Percentiles rank a stretch among this genome's conserved stretches.
Evolutionary conservation across 2,888 invertebrate species (phyloP).

Genomic region (Nebria brevicollis): DNA sequence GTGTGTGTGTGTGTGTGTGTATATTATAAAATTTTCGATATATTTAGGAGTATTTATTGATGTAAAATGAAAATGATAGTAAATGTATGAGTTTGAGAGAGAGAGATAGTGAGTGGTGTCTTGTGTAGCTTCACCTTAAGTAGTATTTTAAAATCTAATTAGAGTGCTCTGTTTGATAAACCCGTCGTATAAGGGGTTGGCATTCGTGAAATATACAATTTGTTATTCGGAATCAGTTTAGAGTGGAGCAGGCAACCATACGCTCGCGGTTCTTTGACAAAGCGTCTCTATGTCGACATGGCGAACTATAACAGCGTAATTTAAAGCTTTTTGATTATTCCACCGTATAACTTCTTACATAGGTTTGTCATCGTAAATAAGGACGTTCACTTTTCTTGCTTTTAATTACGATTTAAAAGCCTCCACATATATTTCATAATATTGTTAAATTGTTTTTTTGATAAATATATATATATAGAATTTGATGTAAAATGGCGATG

Average conservation of each 20-base stretch:
- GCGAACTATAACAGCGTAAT: constrained; percentile 5
- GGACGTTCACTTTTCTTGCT: constrained; percentile 27
- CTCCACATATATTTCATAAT: too few relatives aligned
- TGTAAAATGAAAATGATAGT: too few relatives aligned
- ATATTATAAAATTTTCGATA: too few relatives aligned
- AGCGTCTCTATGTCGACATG: background rate
- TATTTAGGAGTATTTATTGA: too few relatives aligned
- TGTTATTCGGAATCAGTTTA: constrained; percentile 42
- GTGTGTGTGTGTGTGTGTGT: too few relatives aligned
- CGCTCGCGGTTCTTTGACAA: constrained; percentile 2
- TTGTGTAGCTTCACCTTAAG: too few relatives aligned
- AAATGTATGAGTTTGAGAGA: too few relatives aligned
- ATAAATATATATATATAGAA: background rate
- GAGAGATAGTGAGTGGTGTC: too few relatives aligned
- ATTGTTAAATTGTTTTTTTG: background rate
- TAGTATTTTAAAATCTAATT: too few relatives aligned
- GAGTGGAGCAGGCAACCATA: constrained; percentile 5
- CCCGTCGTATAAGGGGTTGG: background rate
- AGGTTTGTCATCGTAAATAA: constrained; percentile 7
- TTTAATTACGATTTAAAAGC: constrained; percentile 19
- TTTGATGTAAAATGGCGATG: background rate
- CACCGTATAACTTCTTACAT: constrained; percentile 33
- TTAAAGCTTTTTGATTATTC: constrained; percentile 30
- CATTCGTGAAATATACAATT: constrained; percentile 37
- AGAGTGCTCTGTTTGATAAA: too few relatives aligned